These are phyloP conservation scores for Synergus japonicus DNA, from an alignment of 2,888 invertebrate genomes.

Conservation along the genomic window DNA sequence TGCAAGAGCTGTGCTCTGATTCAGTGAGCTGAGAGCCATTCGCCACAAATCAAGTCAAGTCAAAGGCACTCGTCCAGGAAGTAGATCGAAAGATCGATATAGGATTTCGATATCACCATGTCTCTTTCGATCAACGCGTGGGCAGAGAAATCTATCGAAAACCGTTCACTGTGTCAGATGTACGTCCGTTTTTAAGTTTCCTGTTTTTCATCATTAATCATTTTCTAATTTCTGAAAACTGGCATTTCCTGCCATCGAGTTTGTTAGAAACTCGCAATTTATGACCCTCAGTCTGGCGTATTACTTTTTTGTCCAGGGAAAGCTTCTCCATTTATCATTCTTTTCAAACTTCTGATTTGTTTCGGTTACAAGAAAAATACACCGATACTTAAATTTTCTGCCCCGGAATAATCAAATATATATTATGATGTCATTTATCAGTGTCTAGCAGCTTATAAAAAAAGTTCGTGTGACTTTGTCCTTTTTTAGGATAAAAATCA, in stretches of 20 bases:
- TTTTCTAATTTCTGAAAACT: slow-evolving; percentile 16
- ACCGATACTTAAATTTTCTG: not conserved
- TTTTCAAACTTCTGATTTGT: slow-evolving; percentile 12
- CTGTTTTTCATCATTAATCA: slow-evolving; percentile 9
- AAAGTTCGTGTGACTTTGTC: not conserved
- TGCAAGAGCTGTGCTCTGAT: slow-evolving; percentile 22
- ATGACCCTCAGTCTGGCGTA: not conserved
- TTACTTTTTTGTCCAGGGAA: not conserved
- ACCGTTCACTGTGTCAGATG: not conserved
- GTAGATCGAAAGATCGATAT: slow-evolving; percentile 40
- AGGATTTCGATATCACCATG: slow-evolving; percentile 23
- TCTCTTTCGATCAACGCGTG: slow-evolving; percentile 10
- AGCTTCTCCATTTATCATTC: slow-evolving; percentile 1
- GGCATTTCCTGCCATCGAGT: slow-evolving; percentile 1
- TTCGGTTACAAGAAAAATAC: not conserved
- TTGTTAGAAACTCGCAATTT: slow-evolving; percentile 3
- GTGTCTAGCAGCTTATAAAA: not conserved
- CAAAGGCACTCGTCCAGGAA: slow-evolving; percentile 42
- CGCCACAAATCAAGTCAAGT: slow-evolving; percentile 41
- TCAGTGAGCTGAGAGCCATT: slow-evolving; percentile 36
- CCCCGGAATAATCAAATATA: not conserved
- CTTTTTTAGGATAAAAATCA: not conserved
- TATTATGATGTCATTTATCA: not conserved
- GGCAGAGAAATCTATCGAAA: slow-evolving; percentile 25
- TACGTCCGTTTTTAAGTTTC: not conserved